Evolutionary conservation across 2,797 vertebrate genomes (phyloP).

Genomic region (Melanotaenia trifasciata): DNA sequence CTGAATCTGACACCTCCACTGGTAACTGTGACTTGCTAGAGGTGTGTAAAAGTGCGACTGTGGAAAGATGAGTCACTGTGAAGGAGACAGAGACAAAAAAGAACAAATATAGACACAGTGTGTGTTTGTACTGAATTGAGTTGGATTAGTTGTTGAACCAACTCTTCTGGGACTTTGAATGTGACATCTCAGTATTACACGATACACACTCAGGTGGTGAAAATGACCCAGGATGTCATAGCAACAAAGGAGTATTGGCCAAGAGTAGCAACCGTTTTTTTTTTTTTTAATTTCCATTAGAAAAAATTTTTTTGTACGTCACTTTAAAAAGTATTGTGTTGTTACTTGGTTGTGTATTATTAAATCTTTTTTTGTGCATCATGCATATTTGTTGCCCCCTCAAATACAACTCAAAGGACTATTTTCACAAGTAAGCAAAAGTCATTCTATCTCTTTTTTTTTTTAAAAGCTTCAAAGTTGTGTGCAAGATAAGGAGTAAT

Average conservation of each 20-base stretch:
- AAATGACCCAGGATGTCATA: slow-evolving; percentile 31
- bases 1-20: slow-evolving; percentile 60
- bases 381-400: too few relatives aligned
- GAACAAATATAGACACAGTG: slow-evolving; percentile 48
- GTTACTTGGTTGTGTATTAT: too few relatives aligned
- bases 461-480: too few relatives aligned
- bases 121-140: slow-evolving; percentile 55
- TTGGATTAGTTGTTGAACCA: slow-evolving; percentile 39
- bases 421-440: too few relatives aligned
- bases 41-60: slow-evolving; percentile 64
- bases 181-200: slow-evolving; percentile 42
- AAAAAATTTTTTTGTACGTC: neutral
- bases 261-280: neutral
- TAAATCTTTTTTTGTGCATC: too few relatives aligned
- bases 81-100: slow-evolving; percentile 50
- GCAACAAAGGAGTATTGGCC: slow-evolving; percentile 14
- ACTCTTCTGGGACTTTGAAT: slow-evolving; percentile 28
- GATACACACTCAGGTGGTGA: slow-evolving; percentile 21
- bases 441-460: too few relatives aligned
- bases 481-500: too few relatives aligned
- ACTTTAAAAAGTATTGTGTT: neutral
- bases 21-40: slow-evolving; percentile 62
- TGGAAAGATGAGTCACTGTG: slow-evolving; percentile 65
- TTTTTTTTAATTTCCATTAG: neutral
- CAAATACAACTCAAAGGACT: too few relatives aligned